phyloP scores from a whole-genome alignment of 2,113 vertebrate species.

The Ranitomeya variabilis region DNA sequence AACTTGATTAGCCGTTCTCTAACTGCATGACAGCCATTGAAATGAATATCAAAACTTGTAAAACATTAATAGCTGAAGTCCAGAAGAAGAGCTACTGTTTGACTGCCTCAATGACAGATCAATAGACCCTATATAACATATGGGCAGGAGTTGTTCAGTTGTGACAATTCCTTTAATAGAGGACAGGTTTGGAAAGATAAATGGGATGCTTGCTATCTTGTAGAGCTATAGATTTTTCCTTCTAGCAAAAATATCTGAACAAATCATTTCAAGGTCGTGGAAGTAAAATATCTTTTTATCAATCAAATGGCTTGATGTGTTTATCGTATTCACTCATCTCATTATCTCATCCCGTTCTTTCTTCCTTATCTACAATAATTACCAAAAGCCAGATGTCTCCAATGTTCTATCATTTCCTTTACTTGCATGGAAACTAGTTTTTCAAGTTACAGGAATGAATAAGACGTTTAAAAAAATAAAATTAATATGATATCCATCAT shows the following conservation, averaged over 20 bases:
- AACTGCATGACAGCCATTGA: too few species aligned
- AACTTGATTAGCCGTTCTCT: too few species aligned
- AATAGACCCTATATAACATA: too few species aligned
- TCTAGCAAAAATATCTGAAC: neutral
- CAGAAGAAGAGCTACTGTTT: too few species aligned
- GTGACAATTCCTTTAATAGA: neutral
- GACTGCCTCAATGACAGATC: too few species aligned
- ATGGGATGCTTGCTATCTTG: neutral
- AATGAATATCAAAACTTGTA: too few species aligned
- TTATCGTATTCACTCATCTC: neutral
- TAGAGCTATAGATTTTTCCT: neutral
- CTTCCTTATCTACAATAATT: neutral
- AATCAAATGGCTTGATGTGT: neutral
- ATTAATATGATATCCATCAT: neutral
- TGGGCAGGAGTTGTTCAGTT: too few species aligned
- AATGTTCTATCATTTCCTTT: neutral
- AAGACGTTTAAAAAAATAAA: neutral
- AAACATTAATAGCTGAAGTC: too few species aligned
- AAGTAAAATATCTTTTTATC: neutral
- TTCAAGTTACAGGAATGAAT: neutral
- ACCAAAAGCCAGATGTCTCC: neutral
- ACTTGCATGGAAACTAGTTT: neutral
- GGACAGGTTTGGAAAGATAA: neutral
- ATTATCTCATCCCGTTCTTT: neutral
- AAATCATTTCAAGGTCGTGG: neutral